Percentiles rank a stretch among this genome's conserved stretches.
Evolutionary conservation across 2,888 invertebrate species (phyloP).

Genomic region (Himalopsyche anomala): DNA sequence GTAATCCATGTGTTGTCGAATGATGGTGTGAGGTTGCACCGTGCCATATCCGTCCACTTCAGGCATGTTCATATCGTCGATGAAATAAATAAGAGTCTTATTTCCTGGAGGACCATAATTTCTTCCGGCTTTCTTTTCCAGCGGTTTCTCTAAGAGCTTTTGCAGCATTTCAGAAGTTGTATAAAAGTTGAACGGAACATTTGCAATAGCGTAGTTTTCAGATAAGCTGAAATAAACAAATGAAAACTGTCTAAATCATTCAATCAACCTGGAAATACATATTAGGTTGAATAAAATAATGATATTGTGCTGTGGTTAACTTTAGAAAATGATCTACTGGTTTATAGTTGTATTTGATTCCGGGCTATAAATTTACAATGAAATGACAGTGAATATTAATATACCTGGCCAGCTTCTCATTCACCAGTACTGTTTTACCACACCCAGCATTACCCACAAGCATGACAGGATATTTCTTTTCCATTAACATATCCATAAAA

Average conservation of each 20-base stretch:
- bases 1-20: conserved; percentile 96
- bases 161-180: conserved; percentile 96
- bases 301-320: too few species aligned
- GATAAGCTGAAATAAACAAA: conserved; percentile 76
- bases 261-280: too few species aligned
- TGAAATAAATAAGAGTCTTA: conserved; percentile 94
- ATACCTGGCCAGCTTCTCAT: conserved; percentile 81
- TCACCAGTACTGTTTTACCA: conserved; percentile 93
- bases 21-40: conserved; percentile 96
- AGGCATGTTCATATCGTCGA: conserved; percentile 99
- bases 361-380: too few species aligned
- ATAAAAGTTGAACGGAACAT: conserved; percentile 97
- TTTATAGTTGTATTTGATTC: too few species aligned
- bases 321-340: too few species aligned
- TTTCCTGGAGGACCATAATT: conserved; percentile 97
- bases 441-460: conserved; percentile 94
- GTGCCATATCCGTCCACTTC: conserved; percentile 94
- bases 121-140: conserved; percentile 97
- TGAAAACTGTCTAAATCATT: too few species aligned
- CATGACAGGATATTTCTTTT: conserved; percentile 94
- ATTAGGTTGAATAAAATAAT: too few species aligned
- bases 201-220: conserved; percentile 91
- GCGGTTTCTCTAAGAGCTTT: conserved; percentile 93
- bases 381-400: conserved; percentile 10
- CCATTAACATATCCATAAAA: conserved; percentile 93